A percentile compares a stretch with the other conserved stretches of the same genome.
Conservation (phyloP, 2,888 invertebrate species). For the Athalia cordata region DNA sequence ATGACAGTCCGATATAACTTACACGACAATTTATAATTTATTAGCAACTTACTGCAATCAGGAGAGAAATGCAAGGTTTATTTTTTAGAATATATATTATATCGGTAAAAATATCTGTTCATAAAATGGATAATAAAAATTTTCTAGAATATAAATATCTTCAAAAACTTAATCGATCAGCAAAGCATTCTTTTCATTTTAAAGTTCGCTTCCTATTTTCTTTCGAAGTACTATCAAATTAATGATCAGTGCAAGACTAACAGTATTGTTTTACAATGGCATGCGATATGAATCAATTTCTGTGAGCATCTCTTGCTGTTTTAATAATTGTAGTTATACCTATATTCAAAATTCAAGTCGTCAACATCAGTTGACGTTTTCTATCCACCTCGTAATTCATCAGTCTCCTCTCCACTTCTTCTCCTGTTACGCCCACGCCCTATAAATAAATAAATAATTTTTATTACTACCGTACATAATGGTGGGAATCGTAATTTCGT, state of each 20-base stretch:
- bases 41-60: not conserved
- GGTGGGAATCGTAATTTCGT: not conserved
- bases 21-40: not conserved
- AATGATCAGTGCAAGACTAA: not conserved
- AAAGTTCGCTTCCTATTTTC: too few relatives aligned
- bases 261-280: not conserved
- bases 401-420: conserved; percentile 64
- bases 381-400: conserved; percentile 61
- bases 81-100: not conserved
- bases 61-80: conserved; percentile 19
- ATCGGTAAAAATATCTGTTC: conserved; percentile 6
- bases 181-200: not conserved
- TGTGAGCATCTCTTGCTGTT: not conserved
- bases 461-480: conserved; percentile 7
- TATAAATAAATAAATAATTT: conserved; percentile 57
- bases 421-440: conserved; percentile 67
- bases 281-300: conserved; percentile 1
- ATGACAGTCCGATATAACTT: conserved; percentile 10
- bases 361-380: not conserved
- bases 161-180: not conserved
- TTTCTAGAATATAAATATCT: not conserved
- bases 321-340: conserved; percentile 1
- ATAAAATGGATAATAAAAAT: conserved; percentile 9
- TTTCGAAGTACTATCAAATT: not conserved
- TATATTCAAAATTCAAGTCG: conserved; percentile 7